A percentile compares a stretch with the other conserved stretches of the same genome.
Evolutionary conservation across 2,113 vertebrate genomes (phyloP).

Genomic region (Eleginops maclovinus): DNA sequence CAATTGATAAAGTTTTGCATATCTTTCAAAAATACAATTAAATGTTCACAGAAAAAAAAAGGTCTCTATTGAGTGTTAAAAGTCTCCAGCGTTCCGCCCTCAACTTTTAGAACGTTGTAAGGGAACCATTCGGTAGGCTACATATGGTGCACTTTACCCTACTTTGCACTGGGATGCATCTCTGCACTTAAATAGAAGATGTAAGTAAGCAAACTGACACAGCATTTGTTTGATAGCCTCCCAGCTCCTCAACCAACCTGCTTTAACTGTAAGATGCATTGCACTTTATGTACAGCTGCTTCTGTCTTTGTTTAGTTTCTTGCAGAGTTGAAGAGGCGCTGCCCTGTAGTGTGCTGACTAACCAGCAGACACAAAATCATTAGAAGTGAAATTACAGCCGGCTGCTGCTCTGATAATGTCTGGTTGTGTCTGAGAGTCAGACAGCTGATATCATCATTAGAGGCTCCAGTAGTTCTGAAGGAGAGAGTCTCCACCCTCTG

Average conservation of each 20-base stretch:
- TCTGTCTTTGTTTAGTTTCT: neutral
- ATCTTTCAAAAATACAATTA: no score
- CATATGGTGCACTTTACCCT: no score
- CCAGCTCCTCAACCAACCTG: neutral
- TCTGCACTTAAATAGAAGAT: no score
- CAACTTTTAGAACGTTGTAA: no score
- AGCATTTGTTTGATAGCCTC: neutral
- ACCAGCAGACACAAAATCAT: constrained; percentile 1
- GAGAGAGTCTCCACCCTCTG: neutral
- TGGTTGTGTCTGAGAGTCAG: constrained; percentile 2
- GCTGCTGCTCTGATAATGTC: constrained; percentile 25
- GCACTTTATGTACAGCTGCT: neutral
- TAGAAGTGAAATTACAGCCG: constrained; percentile 24
- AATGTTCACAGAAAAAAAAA: no score
- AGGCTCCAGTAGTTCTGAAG: constrained; percentile 27
- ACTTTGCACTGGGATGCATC: no score
- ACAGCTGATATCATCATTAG: constrained; percentile 42
- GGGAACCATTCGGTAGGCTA: no score
- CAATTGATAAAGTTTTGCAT: no score
- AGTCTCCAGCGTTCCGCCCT: no score
- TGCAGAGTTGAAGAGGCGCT: neutral
- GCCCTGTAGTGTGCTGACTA: neutral
- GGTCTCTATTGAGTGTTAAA: no score
- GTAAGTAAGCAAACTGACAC: no score
- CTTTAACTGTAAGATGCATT: neutral